Base-by-base conservation (phyloP, 2,113 vertebrate genomes). In the Hemiscyllium ocellatum region DNA sequence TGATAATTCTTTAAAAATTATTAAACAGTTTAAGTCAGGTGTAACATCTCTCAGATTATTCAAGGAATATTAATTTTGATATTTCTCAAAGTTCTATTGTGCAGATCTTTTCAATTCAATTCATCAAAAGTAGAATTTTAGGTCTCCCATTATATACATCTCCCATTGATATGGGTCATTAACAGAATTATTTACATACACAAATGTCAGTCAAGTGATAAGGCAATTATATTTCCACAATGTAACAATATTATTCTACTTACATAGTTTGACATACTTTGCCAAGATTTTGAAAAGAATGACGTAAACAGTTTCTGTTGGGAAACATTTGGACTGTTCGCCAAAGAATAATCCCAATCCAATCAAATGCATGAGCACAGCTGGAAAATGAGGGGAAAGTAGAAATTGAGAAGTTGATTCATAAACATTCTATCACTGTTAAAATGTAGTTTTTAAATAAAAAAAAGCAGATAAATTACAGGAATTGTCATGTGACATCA, bases 211-310 rank as follows among this genome's bases (percentile, higher is more conserved):
- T 29, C 50, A 94, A 94, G 12, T 50, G 8, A 70, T 24, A 94
- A 20, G 69, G 33, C 69, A 70, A 7, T 22, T 90, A 90, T 19
- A 90, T 95, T 29, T 52, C 47, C 24, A 33, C 24, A 33, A 5
- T 72, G 47, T 72, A 95, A 22, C 68, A 96, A 96, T 97, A 96
- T 69, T 61, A 96, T 96, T 42, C 26, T 66, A 97, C 98, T 97
- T 97, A 98, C 97, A 0, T 96, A 98, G 96, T 96, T 97, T 97
- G 96, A 97, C 95, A 50, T 96, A 97, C 68, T 95, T 96, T 96
- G 96, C 96, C 96, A 96, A 97, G 95, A 83, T 96, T 96, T 96
- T 97, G 95, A 97, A 97, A 91, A 97, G 95, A 13, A n/a, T 10
- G 69, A 97, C 98, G 72, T 97, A 96, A 52, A 52, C 97, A 85